Evolutionary conservation across 2,888 invertebrate genomes (phyloP).

Genomic region (Cepaea hortensis): DNA sequence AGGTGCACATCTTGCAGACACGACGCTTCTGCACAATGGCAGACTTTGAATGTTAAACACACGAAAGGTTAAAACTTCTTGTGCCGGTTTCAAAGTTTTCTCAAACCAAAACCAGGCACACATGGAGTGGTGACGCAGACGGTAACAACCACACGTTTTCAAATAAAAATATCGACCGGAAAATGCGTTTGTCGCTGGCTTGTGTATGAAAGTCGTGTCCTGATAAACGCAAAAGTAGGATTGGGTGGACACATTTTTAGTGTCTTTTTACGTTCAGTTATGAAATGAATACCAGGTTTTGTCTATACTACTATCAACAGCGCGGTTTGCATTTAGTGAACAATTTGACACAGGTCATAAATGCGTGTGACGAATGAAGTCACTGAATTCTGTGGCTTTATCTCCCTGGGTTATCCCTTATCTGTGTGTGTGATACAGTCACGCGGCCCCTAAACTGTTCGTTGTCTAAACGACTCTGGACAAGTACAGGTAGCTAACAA

Average conservation of each 20-base stretch:
- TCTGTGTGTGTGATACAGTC: no score
- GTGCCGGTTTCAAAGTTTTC: neutral
- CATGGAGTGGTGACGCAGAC: slow-evolving; percentile 12
- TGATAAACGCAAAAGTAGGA: slow-evolving; percentile 1
- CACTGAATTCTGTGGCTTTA: no score
- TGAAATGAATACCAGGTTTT: no score
- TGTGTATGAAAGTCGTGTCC: neutral
- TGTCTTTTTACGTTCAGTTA: no score
- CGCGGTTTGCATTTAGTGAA: no score
- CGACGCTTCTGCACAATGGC: neutral
- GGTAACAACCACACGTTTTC: slow-evolving; percentile 5
- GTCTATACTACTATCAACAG: no score
- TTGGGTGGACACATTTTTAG: no score
- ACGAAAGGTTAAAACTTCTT: neutral
- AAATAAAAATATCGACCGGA: slow-evolving; percentile 23
- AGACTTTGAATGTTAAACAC: neutral
- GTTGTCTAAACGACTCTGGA: no score
- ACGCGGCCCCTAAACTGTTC: no score
- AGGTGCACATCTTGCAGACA: neutral
- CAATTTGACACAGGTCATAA: no score
- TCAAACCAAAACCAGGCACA: slow-evolving; percentile 8
- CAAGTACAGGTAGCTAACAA: neutral
- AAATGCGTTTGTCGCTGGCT: slow-evolving; percentile 19
- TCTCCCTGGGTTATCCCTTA: no score
- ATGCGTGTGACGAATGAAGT: no score